Percentiles rank a stretch among this genome's conserved stretches.
phyloP scores from a whole-genome alignment of 2,797 vertebrate species.

The Gallinago solitaria region DNA sequence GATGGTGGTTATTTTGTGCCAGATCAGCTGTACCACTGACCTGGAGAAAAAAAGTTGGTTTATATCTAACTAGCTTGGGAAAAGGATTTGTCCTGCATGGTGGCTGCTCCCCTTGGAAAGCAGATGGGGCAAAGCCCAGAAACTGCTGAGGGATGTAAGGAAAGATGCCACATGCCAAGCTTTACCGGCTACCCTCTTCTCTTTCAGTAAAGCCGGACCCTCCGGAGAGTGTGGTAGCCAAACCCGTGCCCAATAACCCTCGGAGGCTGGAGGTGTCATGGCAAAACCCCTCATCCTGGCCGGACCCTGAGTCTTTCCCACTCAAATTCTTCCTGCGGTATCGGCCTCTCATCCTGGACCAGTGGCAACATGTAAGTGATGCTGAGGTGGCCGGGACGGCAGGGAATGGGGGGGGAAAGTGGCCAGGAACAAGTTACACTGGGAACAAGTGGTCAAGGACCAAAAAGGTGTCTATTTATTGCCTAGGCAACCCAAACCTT shows the following conservation, averaged over 20 bases:
- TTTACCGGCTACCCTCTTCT: not conserved
- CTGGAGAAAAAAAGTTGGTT: not conserved
- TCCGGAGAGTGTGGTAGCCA: constrained; percentile 91
- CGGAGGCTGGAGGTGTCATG: constrained; percentile 92
- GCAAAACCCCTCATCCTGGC: constrained; percentile 94
- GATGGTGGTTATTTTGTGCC: not conserved
- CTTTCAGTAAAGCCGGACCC: constrained; percentile 94
- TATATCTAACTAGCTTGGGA: not conserved
- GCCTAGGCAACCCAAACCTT: not conserved
- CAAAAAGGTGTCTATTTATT: not conserved
- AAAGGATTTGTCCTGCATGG: not conserved
- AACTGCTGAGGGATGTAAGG: not conserved
- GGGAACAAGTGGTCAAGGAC: not conserved
- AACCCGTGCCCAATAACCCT: constrained; percentile 85
- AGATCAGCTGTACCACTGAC: not conserved
- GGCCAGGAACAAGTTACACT: not conserved
- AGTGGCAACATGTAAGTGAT: constrained; percentile 95
- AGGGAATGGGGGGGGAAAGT: rapidly evolving
- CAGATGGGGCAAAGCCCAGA: not conserved
- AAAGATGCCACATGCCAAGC: not conserved
- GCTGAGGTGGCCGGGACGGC: not conserved
- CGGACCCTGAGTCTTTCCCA: constrained; percentile 92
- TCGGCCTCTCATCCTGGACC: constrained; percentile 93
- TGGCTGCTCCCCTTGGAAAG: not conserved
- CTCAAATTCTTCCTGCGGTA: constrained; percentile 98